phyloP scores from a whole-genome alignment of 92 coral and sea anemone species.

The Ricordea florida region DNA sequence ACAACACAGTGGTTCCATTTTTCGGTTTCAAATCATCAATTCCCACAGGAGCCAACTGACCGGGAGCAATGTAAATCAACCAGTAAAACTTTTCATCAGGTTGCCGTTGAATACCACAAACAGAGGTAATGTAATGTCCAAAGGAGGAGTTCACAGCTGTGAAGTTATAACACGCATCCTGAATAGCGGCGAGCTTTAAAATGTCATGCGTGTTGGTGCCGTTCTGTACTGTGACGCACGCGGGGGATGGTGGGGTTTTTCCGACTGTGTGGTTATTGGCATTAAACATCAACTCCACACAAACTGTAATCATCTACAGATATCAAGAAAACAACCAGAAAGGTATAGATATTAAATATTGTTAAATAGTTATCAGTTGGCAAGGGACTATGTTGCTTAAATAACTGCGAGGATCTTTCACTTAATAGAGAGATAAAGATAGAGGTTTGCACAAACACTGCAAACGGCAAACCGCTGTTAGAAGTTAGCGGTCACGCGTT shows the following conservation, averaged over 20 bases:
- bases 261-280: background rate
- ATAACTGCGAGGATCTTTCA: too few relatives aligned
- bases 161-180: constrained; percentile 62
- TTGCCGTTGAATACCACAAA: constrained; percentile 44
- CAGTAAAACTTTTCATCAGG: constrained; percentile 55
- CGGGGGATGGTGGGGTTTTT: constrained; percentile 13
- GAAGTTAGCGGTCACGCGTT: too few relatives aligned
- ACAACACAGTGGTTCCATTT: too few relatives aligned
- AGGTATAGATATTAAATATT: too few relatives aligned
- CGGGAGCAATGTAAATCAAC: constrained; percentile 59
- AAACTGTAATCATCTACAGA: constrained; percentile 60
- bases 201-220: constrained; percentile 59
- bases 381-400: too few relatives aligned
- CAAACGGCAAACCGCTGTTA: too few relatives aligned
- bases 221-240: constrained; percentile 18
- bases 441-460: too few relatives aligned
- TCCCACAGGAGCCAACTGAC: constrained; percentile 21
- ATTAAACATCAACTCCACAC: constrained; percentile 50
- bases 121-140: constrained; percentile 54
- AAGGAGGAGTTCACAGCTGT: constrained; percentile 17
- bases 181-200: constrained; percentile 48
- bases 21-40: too few relatives aligned
- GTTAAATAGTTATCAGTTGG: too few relatives aligned
- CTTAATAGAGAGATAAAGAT: too few relatives aligned
- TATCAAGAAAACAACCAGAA: background rate